phyloP scores from a whole-genome alignment of 2,888 invertebrate genomes.

The Drosophila austrosaltans region DNA sequence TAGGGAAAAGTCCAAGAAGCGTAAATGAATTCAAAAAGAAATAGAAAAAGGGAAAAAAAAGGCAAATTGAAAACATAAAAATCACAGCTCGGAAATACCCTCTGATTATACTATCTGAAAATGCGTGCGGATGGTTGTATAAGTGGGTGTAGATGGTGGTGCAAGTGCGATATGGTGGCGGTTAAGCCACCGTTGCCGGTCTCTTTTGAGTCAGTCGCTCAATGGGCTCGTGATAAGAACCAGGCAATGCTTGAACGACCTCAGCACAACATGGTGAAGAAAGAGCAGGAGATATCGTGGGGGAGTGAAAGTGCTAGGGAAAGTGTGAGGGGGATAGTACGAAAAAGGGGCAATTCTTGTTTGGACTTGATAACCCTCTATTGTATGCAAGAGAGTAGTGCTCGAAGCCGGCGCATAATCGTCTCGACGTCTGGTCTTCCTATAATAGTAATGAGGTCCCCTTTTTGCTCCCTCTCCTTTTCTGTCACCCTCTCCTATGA shows the following conservation, averaged over 20 bases:
- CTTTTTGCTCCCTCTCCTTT: not conserved
- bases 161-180: not conserved
- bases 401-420: conserved; percentile 71
- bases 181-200: conserved; percentile 36
- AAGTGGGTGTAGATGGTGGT: not conserved
- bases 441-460: conserved; percentile 41
- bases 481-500: not conserved
- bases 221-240: conserved; percentile 77
- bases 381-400: conserved; percentile 64
- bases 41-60: conserved; percentile 39
- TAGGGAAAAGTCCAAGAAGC: conserved; percentile 67
- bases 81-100: conserved; percentile 81
- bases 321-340: conserved; percentile 12
- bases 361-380: conserved; percentile 79
- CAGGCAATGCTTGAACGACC: conserved; percentile 50
- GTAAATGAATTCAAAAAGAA: conserved; percentile 32
- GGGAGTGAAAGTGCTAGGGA: conserved; percentile 25
- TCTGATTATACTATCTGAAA: conserved; percentile 78
- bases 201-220: conserved; percentile 45
- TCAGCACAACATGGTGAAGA: conserved; percentile 15
- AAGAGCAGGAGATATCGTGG: conserved; percentile 33
- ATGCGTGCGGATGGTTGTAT: conserved; percentile 32
- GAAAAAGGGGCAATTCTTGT: conserved; percentile 51
- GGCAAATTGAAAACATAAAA: conserved; percentile 79
- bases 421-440: conserved; percentile 41